Evolutionary conservation across 2,888 invertebrate species (phyloP).

Genomic region (Blera fallax): DNA sequence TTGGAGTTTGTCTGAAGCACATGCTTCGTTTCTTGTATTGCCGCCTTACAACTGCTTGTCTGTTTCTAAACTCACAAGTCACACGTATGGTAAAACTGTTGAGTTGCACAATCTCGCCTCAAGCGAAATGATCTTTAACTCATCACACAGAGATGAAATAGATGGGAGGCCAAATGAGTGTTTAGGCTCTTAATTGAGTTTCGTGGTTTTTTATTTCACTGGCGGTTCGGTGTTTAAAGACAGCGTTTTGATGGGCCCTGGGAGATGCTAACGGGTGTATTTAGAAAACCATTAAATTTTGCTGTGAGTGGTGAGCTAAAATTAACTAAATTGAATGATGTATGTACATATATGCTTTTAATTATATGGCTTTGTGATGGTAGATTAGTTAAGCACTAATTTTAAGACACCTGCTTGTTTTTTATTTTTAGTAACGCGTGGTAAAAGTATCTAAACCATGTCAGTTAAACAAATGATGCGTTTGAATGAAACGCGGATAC

Average conservation of each 20-base stretch:
- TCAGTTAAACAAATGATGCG: not conserved
- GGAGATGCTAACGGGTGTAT: slow-evolving; percentile 4
- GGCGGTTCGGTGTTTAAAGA: slow-evolving; percentile 7
- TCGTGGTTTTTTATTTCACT: not conserved
- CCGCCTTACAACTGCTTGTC: slow-evolving; percentile 1
- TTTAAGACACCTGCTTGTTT: not conserved
- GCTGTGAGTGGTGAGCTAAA: slow-evolving; percentile 29
- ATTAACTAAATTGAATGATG: slow-evolving; percentile 42
- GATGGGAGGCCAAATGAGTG: slow-evolving; percentile 56
- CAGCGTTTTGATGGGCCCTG: slow-evolving; percentile 12
- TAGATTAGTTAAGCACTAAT: not conserved
- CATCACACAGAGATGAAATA: slow-evolving; percentile 45
- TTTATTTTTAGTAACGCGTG: not conserved
- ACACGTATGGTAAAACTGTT: slow-evolving; percentile 9
- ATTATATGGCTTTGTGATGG: not conserved
- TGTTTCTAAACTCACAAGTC: not conserved
- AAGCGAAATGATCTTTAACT: slow-evolving; percentile 61
- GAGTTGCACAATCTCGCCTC: slow-evolving; percentile 55
- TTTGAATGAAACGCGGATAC: not conserved
- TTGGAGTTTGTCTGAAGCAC: slow-evolving; percentile 47
- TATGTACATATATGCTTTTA: slow-evolving; percentile 25
- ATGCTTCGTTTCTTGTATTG: slow-evolving; percentile 19
- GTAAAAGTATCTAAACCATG: not conserved
- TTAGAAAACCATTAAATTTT: slow-evolving; percentile 39
- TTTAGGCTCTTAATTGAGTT: slow-evolving; percentile 63